Base-by-base conservation (phyloP, 2,888 invertebrate species). In the Parnassius orleans region DNA sequence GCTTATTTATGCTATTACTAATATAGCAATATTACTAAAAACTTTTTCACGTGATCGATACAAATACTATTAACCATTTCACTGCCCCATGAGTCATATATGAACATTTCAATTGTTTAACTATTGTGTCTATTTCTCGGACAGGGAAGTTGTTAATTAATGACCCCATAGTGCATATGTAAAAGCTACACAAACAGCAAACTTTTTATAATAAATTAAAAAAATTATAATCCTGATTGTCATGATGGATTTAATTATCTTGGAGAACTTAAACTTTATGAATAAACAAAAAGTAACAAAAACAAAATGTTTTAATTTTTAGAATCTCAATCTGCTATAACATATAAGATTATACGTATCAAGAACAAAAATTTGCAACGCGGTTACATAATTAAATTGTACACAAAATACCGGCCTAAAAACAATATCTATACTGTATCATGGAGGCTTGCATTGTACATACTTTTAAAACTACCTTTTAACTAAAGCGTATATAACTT, bases 351-450 rank as follows among this genome's bases (percentile, higher is more conserved):
- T 57, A 53, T 57, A 61, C 57, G 42, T 46, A 48, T 44, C 33
- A 50, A 48, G 50, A 54, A 54, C 50, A 50, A 24, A 53, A 19
- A 33, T 48, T 62, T 53, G 48, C n/a, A 53, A 53, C 57, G 14
- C 53, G 50, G 33, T 62, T 62, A 62, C 53, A 57, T 62, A 57
- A 62, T 62, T 57, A 54, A 57, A 53, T 24, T 43, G 44, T 62
- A 54, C 53, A 57, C 57, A 62, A 57, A 61, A 33, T 43, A n/a
- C 41, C 2, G 14, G n/a, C 10, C 2, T n/a, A 48, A 55, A 19
- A 43, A 54, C 15, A 11, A 15, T 54, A 10, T 14, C 14, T 42
- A 14, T 15, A 42, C 15, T 11, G 2, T 14, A 12, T 24, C 2
- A 19, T 33, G 33, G 33, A 33, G 33, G 33, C 33, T 33, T 33